These are phyloP conservation scores for Argyrosomus japonicus DNA, from an alignment of 2,113 vertebrate species.

Conservation along the genomic window DNA sequence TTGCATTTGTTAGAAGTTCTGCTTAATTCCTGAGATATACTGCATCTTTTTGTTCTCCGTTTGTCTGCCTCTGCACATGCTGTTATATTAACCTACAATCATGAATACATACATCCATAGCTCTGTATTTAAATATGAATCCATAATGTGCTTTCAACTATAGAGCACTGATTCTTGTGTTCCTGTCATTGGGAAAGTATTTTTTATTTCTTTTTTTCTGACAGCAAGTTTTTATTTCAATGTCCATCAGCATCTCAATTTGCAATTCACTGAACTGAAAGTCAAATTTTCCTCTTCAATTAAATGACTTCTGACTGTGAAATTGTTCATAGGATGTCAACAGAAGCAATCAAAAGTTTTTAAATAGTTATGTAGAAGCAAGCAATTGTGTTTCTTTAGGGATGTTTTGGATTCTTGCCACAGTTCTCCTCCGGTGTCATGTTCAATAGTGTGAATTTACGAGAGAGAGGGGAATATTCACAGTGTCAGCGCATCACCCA, in stretches of 20 bases:
- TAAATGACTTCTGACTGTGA: slow-evolving; percentile 27
- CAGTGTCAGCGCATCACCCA: slow-evolving; percentile 57
- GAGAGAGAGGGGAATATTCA: slow-evolving; percentile 55
- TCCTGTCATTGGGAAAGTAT: neutral
- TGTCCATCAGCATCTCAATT: slow-evolving; percentile 27
- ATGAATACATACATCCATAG: neutral
- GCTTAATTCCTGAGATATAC: neutral
- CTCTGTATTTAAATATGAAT: neutral
- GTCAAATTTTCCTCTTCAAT: slow-evolving; percentile 11
- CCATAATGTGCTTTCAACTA: neutral
- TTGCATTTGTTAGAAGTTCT: neutral
- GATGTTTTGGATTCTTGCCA: slow-evolving; percentile 28
- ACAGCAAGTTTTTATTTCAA: neutral
- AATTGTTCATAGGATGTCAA: slow-evolving; percentile 17
- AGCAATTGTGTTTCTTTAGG: slow-evolving; percentile 4
- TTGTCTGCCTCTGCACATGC: neutral
- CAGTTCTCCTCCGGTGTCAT: slow-evolving; percentile 77
- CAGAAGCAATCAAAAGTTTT: slow-evolving; percentile 32
- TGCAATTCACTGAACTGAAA: slow-evolving; percentile 23
- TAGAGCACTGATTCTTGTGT: slow-evolving; percentile 1
- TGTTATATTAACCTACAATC: neutral
- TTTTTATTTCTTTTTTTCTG: neutral
- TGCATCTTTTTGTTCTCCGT: neutral
- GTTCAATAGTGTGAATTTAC: slow-evolving; percentile 70
- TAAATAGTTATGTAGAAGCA: slow-evolving; percentile 11